Evolutionary conservation across 2,888 invertebrate species (phyloP), one percentile per base, ranked within the genome.

Genomic region (Andrena hattorfiana): DNA sequence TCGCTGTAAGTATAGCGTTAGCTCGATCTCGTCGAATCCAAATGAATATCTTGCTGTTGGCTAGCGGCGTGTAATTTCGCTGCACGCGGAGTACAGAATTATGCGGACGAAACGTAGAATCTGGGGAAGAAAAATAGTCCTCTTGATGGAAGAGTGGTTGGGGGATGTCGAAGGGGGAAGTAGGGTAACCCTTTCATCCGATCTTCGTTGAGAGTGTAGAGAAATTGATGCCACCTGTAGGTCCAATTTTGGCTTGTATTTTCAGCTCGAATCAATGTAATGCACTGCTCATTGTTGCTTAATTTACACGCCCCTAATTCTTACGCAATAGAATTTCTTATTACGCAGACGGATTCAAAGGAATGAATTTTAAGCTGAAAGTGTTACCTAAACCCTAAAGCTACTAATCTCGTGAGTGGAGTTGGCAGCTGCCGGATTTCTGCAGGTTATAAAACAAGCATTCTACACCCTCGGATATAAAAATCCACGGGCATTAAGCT

Each of bases 1-100:
- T 62, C 35, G 54, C 8, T 70, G 82, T 83, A 83, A 83, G 83
- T 82, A 83, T 74, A 83, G 70, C 67, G 74, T 77, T 30, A 51
- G 64, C 51, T 6, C 30, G 62, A 68, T 80, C 75, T 59, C 63
- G 49, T 73, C 76, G 73, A 54, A 62, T 70, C 76, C 81, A 77
- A 81, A 73, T 73, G 75, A 83, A 83, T 72, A 83, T 76, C 51
- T 59, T 32, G 64, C 71, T 35, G 70, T 48, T 35, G 71, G 42
- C 10, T 8, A 2, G 35, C 30, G 48, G 64, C 13, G 59, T 72
- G 62, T 83, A 83, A 83, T 83, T 83, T 82, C 42, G 60, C 20
- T 28, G 59, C 56, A 16, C 16, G 20, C n/a, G 60, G 30, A 32
- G 30, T 2, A 72, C 26, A 48, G 77, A 26, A 60, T 72, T 64